These are phyloP conservation scores for Microtus oregoni DNA, from an alignment of 2,113 vertebrate genomes.

Conservation along the genomic window DNA sequence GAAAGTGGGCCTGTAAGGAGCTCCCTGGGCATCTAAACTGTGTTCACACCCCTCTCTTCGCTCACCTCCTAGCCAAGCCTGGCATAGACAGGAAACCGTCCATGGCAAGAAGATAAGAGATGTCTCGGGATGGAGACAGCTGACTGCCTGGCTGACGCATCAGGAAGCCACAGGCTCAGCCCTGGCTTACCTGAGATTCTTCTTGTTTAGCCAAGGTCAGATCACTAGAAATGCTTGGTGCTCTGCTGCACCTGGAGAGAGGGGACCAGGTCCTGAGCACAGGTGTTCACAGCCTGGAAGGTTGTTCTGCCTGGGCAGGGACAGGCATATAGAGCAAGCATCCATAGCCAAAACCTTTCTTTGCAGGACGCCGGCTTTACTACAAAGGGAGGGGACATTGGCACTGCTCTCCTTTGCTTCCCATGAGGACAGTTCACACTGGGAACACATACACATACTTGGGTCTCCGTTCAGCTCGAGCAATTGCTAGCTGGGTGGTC, in stretches of 20 bases:
- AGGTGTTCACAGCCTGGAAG: rapidly evolving
- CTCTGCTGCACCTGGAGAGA: neutral
- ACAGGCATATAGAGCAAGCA: neutral
- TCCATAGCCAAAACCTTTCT: neutral
- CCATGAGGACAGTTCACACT: rapidly evolving
- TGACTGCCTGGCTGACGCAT: too few relatives aligned
- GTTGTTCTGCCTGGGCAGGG: neutral
- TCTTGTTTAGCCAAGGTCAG: neutral
- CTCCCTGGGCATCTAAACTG: neutral
- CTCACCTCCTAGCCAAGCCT: neutral
- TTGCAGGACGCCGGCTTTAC: neutral
- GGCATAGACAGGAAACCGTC: neutral
- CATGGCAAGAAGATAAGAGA: rapidly evolving
- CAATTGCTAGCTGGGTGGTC: neutral
- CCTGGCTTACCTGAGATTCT: rapidly evolving
- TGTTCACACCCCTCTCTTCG: rapidly evolving
- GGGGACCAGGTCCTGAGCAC: neutral
- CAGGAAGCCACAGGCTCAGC: neutral
- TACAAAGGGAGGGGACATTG: rapidly evolving
- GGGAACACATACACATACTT: rapidly evolving
- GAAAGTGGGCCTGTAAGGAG: neutral
- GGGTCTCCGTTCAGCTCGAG: neutral
- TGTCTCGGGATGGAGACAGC: rapidly evolving
- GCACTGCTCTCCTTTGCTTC: neutral
- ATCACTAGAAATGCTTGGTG: neutral